Conservation (phyloP, 2,888 invertebrate species). For the Leptinotarsa juncta region DNA sequence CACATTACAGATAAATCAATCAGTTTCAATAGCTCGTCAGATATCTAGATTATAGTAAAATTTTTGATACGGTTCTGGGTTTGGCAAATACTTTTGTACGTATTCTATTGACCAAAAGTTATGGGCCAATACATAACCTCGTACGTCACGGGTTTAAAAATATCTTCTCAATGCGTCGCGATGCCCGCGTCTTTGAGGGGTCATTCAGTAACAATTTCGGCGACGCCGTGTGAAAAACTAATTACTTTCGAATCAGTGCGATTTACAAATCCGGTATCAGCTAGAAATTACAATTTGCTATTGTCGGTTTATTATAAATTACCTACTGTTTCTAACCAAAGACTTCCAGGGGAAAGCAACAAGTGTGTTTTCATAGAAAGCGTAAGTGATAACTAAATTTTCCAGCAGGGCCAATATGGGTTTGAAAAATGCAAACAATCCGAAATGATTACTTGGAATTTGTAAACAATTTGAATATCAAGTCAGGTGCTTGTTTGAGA, state of each 20-base stretch:
- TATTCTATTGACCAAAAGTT: slow-evolving; percentile 55
- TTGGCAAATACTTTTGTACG: slow-evolving; percentile 49
- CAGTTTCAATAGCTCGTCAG: too few relatives aligned
- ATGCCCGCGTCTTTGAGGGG: slow-evolving; percentile 55
- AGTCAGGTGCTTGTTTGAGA: neutral
- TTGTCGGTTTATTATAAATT: neutral
- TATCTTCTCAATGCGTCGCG: slow-evolving; percentile 54
- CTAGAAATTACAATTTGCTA: neutral
- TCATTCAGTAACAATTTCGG: slow-evolving; percentile 52
- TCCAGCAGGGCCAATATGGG: neutral
- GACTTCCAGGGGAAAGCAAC: neutral
- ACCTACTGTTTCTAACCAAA: neutral
- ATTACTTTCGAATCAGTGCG: slow-evolving; percentile 4
- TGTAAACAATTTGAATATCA: neutral
- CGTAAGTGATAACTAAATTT: neutral
- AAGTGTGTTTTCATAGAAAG: neutral
- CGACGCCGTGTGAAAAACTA: slow-evolving; percentile 39
- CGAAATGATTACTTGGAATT: neutral
- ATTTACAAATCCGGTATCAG: neutral
- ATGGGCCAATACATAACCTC: slow-evolving; percentile 48
- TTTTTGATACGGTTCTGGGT: slow-evolving; percentile 7
- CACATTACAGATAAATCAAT: too few relatives aligned
- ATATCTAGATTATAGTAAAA: neutral
- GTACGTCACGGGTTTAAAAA: slow-evolving; percentile 55
- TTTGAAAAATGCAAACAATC: neutral